These are phyloP conservation scores for Bagarius yarrelli DNA, from an alignment of 2,113 vertebrate species.

Conservation along the genomic window DNA sequence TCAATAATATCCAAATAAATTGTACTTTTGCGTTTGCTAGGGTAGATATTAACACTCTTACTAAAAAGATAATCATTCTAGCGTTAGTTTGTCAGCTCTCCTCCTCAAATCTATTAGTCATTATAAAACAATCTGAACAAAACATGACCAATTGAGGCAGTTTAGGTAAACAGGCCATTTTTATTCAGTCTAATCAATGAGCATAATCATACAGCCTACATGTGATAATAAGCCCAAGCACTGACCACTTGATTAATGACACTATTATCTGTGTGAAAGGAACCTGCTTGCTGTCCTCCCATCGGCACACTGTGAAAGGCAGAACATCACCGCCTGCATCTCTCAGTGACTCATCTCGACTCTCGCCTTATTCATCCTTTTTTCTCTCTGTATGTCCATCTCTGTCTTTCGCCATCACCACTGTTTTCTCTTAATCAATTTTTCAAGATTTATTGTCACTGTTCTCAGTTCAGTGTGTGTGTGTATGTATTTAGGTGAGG, in stretches of 20 bases:
- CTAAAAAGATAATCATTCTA: constrained; percentile 38
- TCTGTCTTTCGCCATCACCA: constrained; percentile 1
- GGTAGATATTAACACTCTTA: background rate
- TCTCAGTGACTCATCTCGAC: constrained; percentile 2
- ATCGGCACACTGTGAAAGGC: constrained; percentile 18
- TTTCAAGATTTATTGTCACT: constrained; percentile 12
- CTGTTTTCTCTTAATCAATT: constrained; percentile 6
- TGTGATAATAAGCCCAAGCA: constrained; percentile 55
- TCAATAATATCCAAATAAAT: constrained; percentile 3
- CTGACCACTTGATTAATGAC: constrained; percentile 67
- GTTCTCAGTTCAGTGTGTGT: background rate
- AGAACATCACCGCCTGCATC: constrained; percentile 3
- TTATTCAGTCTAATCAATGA: constrained; percentile 68
- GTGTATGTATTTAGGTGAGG: background rate
- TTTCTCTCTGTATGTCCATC: background rate
- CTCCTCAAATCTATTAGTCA: constrained; percentile 66
- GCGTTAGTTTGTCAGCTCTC: constrained; percentile 66
- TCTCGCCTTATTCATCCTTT: background rate
- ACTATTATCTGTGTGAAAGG: constrained; percentile 65
- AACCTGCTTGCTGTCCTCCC: constrained; percentile 45
- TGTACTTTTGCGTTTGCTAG: background rate
- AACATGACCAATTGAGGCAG: constrained; percentile 55
- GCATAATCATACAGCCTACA: constrained; percentile 68
- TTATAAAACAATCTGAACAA: constrained; percentile 59
- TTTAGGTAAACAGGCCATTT: constrained; percentile 52